A percentile compares a stretch with the other conserved stretches of the same genome.
phyloP scores from a whole-genome alignment of 2,888 invertebrate genomes.

The Nomada ruficornis region DNA sequence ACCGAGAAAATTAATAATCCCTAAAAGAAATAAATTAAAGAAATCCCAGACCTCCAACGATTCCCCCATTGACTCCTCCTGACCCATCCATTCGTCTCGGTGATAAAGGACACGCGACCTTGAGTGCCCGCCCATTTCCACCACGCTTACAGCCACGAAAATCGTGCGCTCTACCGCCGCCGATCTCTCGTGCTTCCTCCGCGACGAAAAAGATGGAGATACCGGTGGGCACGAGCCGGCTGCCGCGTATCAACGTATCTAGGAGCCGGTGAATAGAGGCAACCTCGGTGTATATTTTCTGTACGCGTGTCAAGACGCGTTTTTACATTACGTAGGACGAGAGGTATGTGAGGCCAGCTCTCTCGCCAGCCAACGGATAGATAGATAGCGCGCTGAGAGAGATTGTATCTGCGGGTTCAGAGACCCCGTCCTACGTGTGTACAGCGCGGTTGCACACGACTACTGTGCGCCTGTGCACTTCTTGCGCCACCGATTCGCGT shows the following conservation, averaged over 20 bases:
- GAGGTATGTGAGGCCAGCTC: slow-evolving; percentile 61
- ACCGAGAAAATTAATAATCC: no score
- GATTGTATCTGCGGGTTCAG: slow-evolving; percentile 73
- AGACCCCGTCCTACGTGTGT: slow-evolving; percentile 66
- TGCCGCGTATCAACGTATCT: slow-evolving; percentile 48
- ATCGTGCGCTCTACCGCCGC: not conserved
- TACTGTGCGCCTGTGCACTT: slow-evolving; percentile 21
- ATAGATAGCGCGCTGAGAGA: slow-evolving; percentile 65
- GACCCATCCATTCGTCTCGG: no score
- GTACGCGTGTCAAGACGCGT: slow-evolving; percentile 42
- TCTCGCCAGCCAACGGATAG: slow-evolving; percentile 65
- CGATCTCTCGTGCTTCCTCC: not conserved
- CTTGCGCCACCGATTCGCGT: slow-evolving; percentile 73
- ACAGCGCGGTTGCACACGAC: not conserved
- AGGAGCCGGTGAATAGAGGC: slow-evolving; percentile 55
- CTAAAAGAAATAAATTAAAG: no score
- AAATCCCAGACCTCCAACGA: no score
- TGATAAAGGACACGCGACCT: not conserved
- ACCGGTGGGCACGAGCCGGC: slow-evolving; percentile 52
- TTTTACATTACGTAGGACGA: slow-evolving; percentile 58
- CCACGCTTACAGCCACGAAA: not conserved
- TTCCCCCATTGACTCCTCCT: no score
- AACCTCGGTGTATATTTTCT: slow-evolving; percentile 51
- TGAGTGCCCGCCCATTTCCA: not conserved
- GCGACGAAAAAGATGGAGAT: slow-evolving; percentile 34